These are phyloP conservation scores for Pachliopta kotzebuea DNA, from an alignment of 2,888 invertebrate genomes.

Conservation along the genomic window DNA sequence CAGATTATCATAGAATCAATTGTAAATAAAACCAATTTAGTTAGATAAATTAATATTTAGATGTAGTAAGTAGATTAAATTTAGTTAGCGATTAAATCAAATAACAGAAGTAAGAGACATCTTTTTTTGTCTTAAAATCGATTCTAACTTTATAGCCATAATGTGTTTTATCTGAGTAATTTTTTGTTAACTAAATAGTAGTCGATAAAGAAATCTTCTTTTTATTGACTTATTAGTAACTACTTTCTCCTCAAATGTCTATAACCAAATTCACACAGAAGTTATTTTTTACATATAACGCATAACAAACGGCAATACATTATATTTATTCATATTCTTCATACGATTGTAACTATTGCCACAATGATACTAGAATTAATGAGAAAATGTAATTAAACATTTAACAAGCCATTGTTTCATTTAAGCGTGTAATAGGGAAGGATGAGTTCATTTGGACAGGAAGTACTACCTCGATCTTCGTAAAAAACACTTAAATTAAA, in stretches of 20 bases:
- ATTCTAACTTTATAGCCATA: no score
- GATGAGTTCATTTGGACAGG: slow-evolving; percentile 46
- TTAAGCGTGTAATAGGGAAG: slow-evolving; percentile 41
- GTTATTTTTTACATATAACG: slow-evolving; percentile 4
- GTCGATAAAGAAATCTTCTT: no score
- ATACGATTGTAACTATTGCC: slow-evolving; percentile 28
- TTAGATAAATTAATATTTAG: background rate
- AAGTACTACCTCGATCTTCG: slow-evolving; percentile 43
- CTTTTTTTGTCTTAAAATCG: no score
- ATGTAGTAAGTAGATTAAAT: no score
- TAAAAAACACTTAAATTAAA: slow-evolving; percentile 9
- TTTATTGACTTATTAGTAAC: no score
- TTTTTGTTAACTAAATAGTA: no score
- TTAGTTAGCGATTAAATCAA: no score
- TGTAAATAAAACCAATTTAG: background rate
- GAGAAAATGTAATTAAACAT: slow-evolving; percentile 45
- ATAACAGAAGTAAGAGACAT: no score
- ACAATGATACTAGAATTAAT: slow-evolving; percentile 23
- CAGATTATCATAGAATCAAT: background rate
- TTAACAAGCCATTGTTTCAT: slow-evolving; percentile 56
- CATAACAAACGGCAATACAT: background rate
- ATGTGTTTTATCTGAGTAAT: no score
- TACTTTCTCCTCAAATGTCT: no score
- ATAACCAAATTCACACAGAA: no score
- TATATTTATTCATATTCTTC: slow-evolving; percentile 18